phyloP scores from a whole-genome alignment of 1,140 invertebrate genomes.

The Polypedilum pembai region DNA sequence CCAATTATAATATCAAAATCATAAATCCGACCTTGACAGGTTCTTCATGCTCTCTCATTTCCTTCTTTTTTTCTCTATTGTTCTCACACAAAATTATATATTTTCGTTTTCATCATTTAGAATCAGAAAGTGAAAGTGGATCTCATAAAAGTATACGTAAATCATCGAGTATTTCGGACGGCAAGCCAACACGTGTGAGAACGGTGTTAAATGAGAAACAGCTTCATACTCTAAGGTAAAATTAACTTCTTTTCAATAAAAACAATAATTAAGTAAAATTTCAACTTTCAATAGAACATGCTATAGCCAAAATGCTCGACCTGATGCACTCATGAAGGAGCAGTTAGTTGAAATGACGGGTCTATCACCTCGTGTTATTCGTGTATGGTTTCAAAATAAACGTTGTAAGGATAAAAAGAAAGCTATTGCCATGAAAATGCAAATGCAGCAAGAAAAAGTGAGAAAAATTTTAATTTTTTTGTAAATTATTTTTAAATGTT shows the following conservation, averaged over 20 bases:
- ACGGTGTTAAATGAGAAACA: constrained; percentile 99
- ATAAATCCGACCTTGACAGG: no score
- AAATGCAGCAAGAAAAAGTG: constrained; percentile 97
- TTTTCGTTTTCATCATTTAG: constrained; percentile 46
- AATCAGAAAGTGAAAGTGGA: constrained; percentile 76
- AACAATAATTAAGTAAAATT: constrained; percentile 10
- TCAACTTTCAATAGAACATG: constrained; percentile 57
- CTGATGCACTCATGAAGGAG: constrained; percentile 98
- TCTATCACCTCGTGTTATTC: constrained; percentile 87
- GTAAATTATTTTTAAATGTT: background rate
- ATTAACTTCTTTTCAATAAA: background rate
- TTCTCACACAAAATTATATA: background rate
- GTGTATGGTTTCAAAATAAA: constrained; percentile 99
- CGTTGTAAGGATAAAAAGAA: constrained; percentile 99
- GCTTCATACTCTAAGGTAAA: constrained; percentile 78
- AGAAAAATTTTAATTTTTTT: constrained; percentile 27
- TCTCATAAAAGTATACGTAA: constrained; percentile 68
- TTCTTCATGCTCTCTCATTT: background rate
- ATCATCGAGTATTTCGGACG: constrained; percentile 60
- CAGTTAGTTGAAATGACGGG: constrained; percentile 98
- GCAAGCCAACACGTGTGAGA: constrained; percentile 94
- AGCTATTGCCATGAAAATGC: constrained; percentile 92
- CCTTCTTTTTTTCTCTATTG: background rate
- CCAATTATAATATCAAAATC: no score
- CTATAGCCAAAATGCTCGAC: constrained; percentile 94